phyloP scores from a whole-genome alignment of 2,888 invertebrate genomes.

The Cosmopolites sordidus region DNA sequence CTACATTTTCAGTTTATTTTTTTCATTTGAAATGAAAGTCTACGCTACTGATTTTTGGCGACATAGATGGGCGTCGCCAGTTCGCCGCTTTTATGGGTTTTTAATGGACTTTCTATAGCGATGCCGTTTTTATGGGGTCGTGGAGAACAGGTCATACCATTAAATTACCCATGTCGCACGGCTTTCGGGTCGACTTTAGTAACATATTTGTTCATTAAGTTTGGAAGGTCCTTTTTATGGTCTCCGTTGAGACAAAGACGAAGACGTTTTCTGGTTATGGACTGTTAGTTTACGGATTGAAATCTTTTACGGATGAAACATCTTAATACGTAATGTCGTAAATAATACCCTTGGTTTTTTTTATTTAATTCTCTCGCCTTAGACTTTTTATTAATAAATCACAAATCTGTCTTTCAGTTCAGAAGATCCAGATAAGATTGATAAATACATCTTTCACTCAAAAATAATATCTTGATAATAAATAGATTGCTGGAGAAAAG shows the following conservation, averaged over 20 bases:
- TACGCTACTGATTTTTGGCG: conserved; percentile 11
- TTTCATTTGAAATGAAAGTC: neutral
- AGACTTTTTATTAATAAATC: too few relatives aligned
- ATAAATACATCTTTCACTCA: too few relatives aligned
- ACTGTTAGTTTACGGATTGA: neutral
- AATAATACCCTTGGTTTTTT: too few relatives aligned
- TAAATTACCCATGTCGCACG: conserved; percentile 16
- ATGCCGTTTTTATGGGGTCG: conserved; percentile 15
- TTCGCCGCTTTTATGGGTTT: conserved; percentile 40
- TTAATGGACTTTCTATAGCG: conserved; percentile 40
- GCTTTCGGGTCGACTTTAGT: conserved; percentile 7
- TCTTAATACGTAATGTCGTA: too few relatives aligned
- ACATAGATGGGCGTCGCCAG: conserved; percentile 21
- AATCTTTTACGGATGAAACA: too few relatives aligned
- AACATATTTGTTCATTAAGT: conserved; percentile 16
- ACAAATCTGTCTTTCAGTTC: too few relatives aligned
- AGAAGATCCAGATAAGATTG: too few relatives aligned
- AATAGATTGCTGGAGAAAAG: too few relatives aligned
- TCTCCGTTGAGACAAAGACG: conserved; percentile 1
- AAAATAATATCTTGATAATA: too few relatives aligned
- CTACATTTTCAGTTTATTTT: too few relatives aligned
- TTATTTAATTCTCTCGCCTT: too few relatives aligned
- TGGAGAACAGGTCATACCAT: conserved; percentile 14
- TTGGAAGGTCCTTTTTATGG: conserved; percentile 7
- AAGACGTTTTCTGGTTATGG: neutral